Conservation (phyloP, 2,113 vertebrate species). For the Strix aluco region DNA sequence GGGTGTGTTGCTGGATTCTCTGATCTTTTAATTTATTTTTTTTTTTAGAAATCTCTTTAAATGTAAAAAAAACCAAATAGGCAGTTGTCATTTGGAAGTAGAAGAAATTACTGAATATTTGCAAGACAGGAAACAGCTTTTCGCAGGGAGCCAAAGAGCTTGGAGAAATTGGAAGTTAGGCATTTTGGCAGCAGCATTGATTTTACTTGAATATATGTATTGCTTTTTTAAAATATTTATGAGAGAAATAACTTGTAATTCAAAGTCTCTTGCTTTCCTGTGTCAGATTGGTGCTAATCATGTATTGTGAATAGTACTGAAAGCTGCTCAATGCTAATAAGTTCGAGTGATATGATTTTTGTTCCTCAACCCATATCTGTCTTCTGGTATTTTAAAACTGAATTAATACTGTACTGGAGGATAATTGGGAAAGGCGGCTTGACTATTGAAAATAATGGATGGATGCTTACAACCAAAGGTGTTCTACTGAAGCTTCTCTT, state of each 20-base stretch:
- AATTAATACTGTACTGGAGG: neutral
- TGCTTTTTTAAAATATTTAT: constrained; percentile 11
- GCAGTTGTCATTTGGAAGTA: neutral
- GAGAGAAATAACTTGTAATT: constrained; percentile 24
- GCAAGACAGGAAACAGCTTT: neutral
- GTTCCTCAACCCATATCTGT: neutral
- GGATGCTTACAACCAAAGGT: neutral
- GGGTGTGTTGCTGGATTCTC: neutral
- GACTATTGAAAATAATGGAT: neutral
- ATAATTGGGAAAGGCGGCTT: neutral
- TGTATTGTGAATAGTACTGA: neutral
- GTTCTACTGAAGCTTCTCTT: neutral
- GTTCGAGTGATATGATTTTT: neutral
- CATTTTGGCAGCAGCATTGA: neutral
- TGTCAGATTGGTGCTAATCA: neutral
- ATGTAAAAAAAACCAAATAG: neutral
- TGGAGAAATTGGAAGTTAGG: neutral
- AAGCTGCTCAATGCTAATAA: neutral
- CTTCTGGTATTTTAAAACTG: neutral
- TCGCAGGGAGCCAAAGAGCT: neutral
- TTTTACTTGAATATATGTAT: constrained; percentile 20
- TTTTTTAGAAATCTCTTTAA: neutral
- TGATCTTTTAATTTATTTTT: neutral
- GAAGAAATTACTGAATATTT: neutral
- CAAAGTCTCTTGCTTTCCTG: neutral